These are phyloP conservation scores for Molossus molossus DNA, from an alignment of 2,797 vertebrate species.

Conservation along the genomic window DNA sequence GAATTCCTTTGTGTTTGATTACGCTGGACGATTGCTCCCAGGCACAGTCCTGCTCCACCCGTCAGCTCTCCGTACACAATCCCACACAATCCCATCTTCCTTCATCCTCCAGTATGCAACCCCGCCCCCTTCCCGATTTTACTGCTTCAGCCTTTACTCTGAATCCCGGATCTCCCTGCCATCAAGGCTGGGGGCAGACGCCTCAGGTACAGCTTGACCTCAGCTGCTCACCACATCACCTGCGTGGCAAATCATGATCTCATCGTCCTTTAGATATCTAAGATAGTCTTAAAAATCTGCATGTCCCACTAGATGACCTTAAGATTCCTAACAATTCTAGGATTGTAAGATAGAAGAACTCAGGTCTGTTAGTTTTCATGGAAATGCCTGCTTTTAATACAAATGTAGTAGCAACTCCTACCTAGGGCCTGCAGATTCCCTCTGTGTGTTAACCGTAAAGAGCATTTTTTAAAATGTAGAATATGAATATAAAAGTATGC, in stretches of 20 bases:
- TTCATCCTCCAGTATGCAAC: background rate
- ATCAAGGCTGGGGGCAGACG: background rate
- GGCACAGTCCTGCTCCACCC: background rate
- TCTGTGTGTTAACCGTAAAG: background rate
- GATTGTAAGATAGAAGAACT: constrained; percentile 75
- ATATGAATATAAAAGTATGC: background rate
- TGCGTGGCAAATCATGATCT: constrained; percentile 72
- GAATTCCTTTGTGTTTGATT: background rate
- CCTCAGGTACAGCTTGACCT: background rate
- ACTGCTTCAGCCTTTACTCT: background rate
- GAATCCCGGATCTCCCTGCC: background rate
- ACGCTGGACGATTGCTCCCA: too few relatives aligned
- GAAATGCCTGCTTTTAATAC: constrained; percentile 65
- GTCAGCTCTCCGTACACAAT: background rate
- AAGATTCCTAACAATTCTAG: constrained; percentile 69
- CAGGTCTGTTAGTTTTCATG: constrained; percentile 11
- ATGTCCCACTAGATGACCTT: constrained; percentile 42
- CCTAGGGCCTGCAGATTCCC: background rate
- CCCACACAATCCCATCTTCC: background rate
- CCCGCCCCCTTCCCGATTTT: too few relatives aligned
- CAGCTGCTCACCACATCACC: background rate
- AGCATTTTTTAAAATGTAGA: background rate
- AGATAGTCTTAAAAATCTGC: constrained; percentile 46
- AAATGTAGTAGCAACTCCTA: background rate
- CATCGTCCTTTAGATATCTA: constrained; percentile 69